Evolutionary conservation across 2,113 vertebrate species (phyloP), one percentile per base, ranked within the genome.

Genomic region (Lampris megalopsis): DNA sequence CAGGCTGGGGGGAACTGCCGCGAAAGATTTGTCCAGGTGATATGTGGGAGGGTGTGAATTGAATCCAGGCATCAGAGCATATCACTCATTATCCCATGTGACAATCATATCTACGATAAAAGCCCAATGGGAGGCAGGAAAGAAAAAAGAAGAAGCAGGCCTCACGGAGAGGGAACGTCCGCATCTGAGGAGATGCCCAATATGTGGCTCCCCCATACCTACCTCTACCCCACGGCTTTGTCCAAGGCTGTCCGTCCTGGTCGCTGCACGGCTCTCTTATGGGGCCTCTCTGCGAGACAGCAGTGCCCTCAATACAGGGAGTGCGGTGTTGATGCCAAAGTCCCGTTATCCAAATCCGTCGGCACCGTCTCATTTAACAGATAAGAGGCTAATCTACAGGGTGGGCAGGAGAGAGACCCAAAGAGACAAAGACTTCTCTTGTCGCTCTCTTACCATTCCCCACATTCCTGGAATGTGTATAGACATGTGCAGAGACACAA

Each of bases 311-410:
- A 77, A 77, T 63, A 68, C 75, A 83, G 56, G 58, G 63, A 89
- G 75, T 10, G n/a, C 49, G 24, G 69, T 24, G 63, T 79, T 45
- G 68, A 79, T 86, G 91, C 88, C 90, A 90, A 88, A 83, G 86
- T 83, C 82, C 81, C 90, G 84, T 80, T 89, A 89, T 87, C 84
- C 89, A 91, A 88, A 91, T 91, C 90, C 63, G 76, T 93, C 89
- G 42, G 80, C 91, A 87, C 86, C 54, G 84, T 92, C 87, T 93
- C 91, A 92, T 93, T 91, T 93, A 86, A 75, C 81, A 92, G 91
- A 92, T 92, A 93, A 91, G 87, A 87, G 83, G 79, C 91, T 91
- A 90, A 92, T 90, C 92, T 90, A 81, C 75, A 84, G 81, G 86
- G 85, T 86, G 87, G 86, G 89, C 82, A 86, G 83, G 75, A 87